Base-by-base conservation (phyloP, 2,113 vertebrate genomes). In the Ivindomyrus marchei region DNA sequence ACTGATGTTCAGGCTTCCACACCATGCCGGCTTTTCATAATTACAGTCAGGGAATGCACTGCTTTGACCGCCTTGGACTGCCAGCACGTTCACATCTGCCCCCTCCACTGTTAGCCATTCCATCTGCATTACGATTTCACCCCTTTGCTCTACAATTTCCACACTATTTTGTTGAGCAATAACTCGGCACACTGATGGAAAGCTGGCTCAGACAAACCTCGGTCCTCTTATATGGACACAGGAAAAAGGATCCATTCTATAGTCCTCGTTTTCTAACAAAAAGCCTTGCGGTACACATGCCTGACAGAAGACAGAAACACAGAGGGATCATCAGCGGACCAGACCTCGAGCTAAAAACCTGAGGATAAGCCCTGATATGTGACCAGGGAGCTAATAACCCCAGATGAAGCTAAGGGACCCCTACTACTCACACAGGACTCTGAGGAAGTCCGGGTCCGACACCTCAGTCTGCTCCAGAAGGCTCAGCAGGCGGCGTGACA, bases 401-500 rank as follows among this genome's bases (percentile, higher is more conserved):
- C 10, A 86, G 24, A 53, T 27, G 3, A 52, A 11, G 85, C 31
- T 39, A 4, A 17, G 3, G n/a, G 8, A 13, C 56, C 39, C 42
- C 2, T 7, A 42, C 31, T 46, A 88, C 97, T 97, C 95, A 99
- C 98, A 97, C 74, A 99, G 96, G 1, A 87, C 91, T 84, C 94
- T 70, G 56, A 97, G 95, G 93, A 96, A 97, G 85, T 94, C 91
- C 0, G 97, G 93, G 47, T 96, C 94, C 47, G 88, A 93, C 9
- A 93, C 90, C 0, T 88, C 90, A 0, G 93, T 91, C 90, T 96
- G 96, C 93, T 98, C 96, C 53, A 99, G 92, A 21, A 93, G 93
- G 88, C 93, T 95, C 91, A 99, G 96, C 27, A 99, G 95, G 17
- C 93, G 94, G 58, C 91, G 92, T 1, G 97, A 98, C 66, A 98